Conservation (phyloP, 2,797 vertebrate genomes). For the Diplodus puntazzo region DNA sequence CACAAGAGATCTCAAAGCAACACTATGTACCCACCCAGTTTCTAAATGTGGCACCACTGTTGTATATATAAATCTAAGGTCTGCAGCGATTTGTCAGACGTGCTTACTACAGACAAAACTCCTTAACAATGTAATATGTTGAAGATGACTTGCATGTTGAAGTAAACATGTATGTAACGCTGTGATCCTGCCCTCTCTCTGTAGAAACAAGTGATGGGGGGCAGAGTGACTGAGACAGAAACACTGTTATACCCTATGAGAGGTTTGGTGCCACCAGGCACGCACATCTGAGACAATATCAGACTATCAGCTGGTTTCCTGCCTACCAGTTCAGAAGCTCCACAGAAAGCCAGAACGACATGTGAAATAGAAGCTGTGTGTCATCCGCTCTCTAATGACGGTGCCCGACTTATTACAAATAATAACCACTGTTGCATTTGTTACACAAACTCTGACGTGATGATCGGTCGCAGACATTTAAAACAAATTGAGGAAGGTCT, state of each 20-base stretch:
- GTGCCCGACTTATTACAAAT: background rate
- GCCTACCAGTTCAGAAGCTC: background rate
- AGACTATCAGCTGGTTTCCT: constrained; percentile 20
- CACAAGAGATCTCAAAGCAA: background rate
- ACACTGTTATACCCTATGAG: background rate
- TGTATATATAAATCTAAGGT: too few relatives aligned
- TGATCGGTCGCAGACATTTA: constrained; percentile 8
- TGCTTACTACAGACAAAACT: too few relatives aligned
- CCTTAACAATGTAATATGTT: too few relatives aligned
- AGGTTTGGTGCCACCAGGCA: background rate
- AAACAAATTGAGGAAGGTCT: constrained; percentile 1
- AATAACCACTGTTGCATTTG: background rate
- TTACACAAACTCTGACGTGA: background rate
- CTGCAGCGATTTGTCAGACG: too few relatives aligned
- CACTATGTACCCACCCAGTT: too few relatives aligned
- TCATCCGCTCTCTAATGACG: background rate
- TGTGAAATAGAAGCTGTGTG: background rate
- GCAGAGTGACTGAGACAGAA: too few relatives aligned
- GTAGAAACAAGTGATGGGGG: too few relatives aligned
- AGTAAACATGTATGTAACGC: too few relatives aligned
- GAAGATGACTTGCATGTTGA: too few relatives aligned
- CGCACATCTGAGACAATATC: constrained; percentile 22
- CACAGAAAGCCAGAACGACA: background rate
- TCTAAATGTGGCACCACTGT: too few relatives aligned
- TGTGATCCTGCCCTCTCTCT: too few relatives aligned